phyloP scores from a whole-genome alignment of 2,113 vertebrate genomes.

The Onychostoma macrolepis region DNA sequence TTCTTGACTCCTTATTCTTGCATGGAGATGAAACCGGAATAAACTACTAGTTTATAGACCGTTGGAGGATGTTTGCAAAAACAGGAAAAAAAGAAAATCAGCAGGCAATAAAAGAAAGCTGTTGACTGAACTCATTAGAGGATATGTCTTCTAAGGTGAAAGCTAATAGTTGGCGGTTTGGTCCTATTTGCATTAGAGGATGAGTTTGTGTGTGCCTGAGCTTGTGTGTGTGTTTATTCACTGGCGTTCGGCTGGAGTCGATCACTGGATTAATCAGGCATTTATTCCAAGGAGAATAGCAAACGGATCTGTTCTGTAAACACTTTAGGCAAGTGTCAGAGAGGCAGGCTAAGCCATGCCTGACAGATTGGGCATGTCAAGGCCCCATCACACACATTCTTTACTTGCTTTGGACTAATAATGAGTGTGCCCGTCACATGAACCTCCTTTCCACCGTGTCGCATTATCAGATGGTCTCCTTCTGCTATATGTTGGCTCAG shows the following conservation, averaged over 20 bases:
- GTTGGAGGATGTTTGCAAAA: slow-evolving; percentile 9
- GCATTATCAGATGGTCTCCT: slow-evolving; percentile 8
- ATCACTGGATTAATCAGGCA: slow-evolving; percentile 34
- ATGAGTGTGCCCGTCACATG: slow-evolving; percentile 1
- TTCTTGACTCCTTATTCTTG: neutral
- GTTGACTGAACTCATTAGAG: slow-evolving; percentile 20
- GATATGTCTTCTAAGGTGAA: neutral
- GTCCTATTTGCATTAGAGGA: neutral
- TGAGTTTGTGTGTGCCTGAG: neutral
- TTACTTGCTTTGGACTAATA: slow-evolving; percentile 1
- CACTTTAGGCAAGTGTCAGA: slow-evolving; percentile 22
- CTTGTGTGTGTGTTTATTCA: slow-evolving; percentile 8
- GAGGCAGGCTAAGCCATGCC: slow-evolving; percentile 20
- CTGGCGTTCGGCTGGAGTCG: neutral
- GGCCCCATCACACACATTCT: slow-evolving; percentile 28
- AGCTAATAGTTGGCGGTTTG: neutral
- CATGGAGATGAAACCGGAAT: neutral
- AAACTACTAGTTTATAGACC: neutral
- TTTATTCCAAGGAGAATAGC: slow-evolving; percentile 14
- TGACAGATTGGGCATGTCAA: slow-evolving; percentile 28
- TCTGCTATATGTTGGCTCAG: slow-evolving; percentile 17
- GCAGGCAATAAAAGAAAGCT: neutral
- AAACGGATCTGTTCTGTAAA: slow-evolving; percentile 34
- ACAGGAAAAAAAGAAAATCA: neutral
- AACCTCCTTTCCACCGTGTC: neutral